Base-by-base conservation (phyloP, 2,888 invertebrate genomes). In the Latheticus oryzae region DNA sequence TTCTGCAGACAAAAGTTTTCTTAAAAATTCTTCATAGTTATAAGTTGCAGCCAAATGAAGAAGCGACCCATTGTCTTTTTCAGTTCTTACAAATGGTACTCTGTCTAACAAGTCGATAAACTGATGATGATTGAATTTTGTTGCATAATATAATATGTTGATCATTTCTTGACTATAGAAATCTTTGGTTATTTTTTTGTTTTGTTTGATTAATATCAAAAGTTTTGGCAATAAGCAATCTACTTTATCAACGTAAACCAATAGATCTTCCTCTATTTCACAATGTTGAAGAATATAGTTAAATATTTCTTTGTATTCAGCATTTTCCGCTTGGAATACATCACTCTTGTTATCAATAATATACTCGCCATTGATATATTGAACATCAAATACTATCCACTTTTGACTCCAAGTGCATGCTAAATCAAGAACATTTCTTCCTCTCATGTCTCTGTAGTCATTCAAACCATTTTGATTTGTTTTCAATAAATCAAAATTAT, bases 251-350 rank as follows among this genome's bases (percentile, higher is more conserved):
- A 28, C 42, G 17, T 32, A 47, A 11, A 4, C 23, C 11, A 12
- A 11, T 13, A 16, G 1, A 13, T 5, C 17, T 13, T 19, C 21
- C 13, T 9, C 2, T 5, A 21, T 13, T 7, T 33, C 19, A 21
- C 32, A 32, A 21, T 47, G 7, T 4, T 47, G 23, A 9, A 47
- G 17, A 8, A 47, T 21, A 12, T 33, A 47, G 9, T 33, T 19
- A 7, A 47, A 33, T 4, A 47, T 47, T 12, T 35, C 24, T n/a
- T 4, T 16, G 9, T 48, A 48, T n/a, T 48, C 35, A 11, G 11
- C 2, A 1, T 9, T 32, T 11, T 45, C 45, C n/a, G n/a, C n/a
- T n/a, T n/a, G n/a, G n/a, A n/a, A n/a, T n/a, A n/a, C 19, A 15
- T 48, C 33, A 4, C 8, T 35, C 8, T 21, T 21, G 5, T 48